Evolutionary conservation across 64 coral and sea anemone species (phyloP), one percentile per base, ranked within the genome.

Genomic region (Hydrozoanthus tunicans): DNA sequence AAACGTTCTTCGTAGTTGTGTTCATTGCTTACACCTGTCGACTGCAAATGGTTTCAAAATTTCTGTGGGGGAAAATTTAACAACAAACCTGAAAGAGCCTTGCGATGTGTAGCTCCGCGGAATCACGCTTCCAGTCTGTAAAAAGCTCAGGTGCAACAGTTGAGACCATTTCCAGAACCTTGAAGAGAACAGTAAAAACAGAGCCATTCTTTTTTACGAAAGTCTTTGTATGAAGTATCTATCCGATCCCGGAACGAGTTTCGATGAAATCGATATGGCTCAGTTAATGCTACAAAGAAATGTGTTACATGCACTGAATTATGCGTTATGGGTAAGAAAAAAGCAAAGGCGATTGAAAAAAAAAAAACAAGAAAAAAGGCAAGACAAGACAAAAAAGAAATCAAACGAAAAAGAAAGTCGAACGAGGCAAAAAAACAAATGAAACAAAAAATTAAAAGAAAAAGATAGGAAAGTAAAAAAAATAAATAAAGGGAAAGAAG

Each of bases 141-240:
- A 99, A 99, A 23, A 99, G 60, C 74, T 96, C 91, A 9, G 97
- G 97, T 60, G 94, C 92, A 54, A 93, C 92, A 27, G 94, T 94
- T 4, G 94, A 93, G 5, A 99, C 97, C 97, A 99, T 99, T 91
- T 99, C 97, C 61, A 99, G 77, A 8, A 99, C 97, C 97, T 99
- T 53, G 26, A 64, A 14, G 68, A 12, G 12, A 79, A 43, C 32
- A 43, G 32, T 43, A 43, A 43, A 43, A 43, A 43, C 32, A 43
- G 2, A 43, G 32, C 32, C 32, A 2, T 43, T 43, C 32, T 43
- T 43, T 20, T 43, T 43, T 43, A 43, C 32, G 32, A 43, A 43
- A 43, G 32, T 43, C 32, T 43, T 43, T 43, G 32, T 43, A 43
- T 20, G 20, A 43, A 43, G 32, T 43, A 43, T 43, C 32, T 2